Conservation (phyloP, 2,888 invertebrate genomes). For the Cantharis rustica region DNA sequence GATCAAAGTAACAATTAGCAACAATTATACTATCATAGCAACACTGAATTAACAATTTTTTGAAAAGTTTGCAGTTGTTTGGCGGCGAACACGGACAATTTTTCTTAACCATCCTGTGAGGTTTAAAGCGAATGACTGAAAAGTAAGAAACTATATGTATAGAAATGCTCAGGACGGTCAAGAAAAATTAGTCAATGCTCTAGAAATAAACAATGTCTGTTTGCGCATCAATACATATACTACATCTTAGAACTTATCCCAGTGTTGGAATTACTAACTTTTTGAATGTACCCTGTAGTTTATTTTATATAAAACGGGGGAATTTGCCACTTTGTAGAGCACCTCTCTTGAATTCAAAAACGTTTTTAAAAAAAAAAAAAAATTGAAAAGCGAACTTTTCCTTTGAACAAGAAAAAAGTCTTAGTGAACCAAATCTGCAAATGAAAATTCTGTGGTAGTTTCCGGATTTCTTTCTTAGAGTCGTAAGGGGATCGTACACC, state of each 20-base stretch:
- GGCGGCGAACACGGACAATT: neutral
- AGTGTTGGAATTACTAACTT: neutral
- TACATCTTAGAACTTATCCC: neutral
- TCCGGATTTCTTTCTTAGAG: neutral
- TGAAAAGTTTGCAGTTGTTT: slow-evolving; percentile 5
- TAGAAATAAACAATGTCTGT: neutral
- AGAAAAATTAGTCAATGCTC: neutral
- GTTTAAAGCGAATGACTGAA: neutral
- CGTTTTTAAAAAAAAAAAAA: too few species aligned
- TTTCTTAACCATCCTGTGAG: neutral
- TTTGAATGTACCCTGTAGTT: neutral
- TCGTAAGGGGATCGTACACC: neutral
- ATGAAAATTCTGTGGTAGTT: neutral
- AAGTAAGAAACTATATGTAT: neutral
- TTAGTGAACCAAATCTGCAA: too few species aligned
- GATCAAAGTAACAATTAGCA: slow-evolving; percentile 53
- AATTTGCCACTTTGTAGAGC: neutral
- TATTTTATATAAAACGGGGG: neutral
- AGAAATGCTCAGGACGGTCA: neutral
- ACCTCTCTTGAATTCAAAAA: neutral
- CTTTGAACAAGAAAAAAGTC: too few species aligned
- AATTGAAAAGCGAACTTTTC: too few species aligned
- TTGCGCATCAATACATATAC: neutral
- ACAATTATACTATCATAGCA: slow-evolving; percentile 48
- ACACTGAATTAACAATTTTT: slow-evolving; percentile 39